Evolutionary conservation across 2,888 invertebrate species (phyloP).

Genomic region (Pseudoips prasinana): DNA sequence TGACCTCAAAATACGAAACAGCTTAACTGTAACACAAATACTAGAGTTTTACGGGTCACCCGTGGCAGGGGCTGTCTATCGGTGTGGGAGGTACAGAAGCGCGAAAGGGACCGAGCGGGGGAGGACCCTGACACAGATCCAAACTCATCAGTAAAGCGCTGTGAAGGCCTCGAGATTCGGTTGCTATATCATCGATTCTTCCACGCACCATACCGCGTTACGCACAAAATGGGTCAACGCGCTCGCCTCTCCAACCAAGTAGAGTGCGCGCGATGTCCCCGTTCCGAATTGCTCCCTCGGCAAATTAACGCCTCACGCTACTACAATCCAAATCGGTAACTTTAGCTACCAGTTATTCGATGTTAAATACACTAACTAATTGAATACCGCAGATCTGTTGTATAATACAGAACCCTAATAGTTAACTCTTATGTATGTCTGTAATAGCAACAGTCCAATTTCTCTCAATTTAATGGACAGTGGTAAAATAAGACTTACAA

Average conservation of each 20-base stretch:
- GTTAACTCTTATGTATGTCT: too few species aligned
- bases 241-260: constrained; percentile 53
- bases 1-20: constrained; percentile 61
- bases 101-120: constrained; percentile 62
- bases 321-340: constrained; percentile 47
- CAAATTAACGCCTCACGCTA: constrained; percentile 64
- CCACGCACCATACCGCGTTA: constrained; percentile 60
- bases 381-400: too few species aligned
- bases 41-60: constrained; percentile 73
- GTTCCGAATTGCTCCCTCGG: constrained; percentile 69
- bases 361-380: constrained; percentile 1
- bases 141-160: constrained; percentile 69
- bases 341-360: background rate
- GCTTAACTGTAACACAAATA: constrained; percentile 64
- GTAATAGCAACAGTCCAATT: too few species aligned
- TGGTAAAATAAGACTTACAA: too few species aligned
- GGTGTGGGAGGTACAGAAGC: constrained; percentile 49
- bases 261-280: constrained; percentile 66
- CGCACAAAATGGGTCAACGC: constrained; percentile 76
- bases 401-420: too few species aligned
- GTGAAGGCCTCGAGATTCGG: constrained; percentile 73
- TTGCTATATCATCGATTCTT: constrained; percentile 76
- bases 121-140: constrained; percentile 80
- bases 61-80: constrained; percentile 53
- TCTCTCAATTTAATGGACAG: too few species aligned